Percentiles rank a stretch among this genome's conserved stretches.
Conservation (phyloP, 2,888 invertebrate species). For the Daptonema setosum region DNA sequence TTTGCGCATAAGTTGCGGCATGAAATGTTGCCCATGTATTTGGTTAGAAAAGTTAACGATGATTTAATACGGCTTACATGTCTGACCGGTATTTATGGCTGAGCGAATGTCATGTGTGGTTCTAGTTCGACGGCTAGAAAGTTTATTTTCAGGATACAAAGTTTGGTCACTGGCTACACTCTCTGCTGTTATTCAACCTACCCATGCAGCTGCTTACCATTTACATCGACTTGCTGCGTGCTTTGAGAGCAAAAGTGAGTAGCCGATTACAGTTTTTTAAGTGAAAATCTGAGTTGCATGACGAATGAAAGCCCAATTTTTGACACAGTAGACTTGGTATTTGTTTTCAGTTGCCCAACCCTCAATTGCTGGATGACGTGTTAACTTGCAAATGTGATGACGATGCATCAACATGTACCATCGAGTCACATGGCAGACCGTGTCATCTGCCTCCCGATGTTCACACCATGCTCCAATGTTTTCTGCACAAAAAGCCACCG, state of each 20-base stretch:
- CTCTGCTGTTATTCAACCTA: background rate
- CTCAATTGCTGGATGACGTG: background rate
- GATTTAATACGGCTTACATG: too few species aligned
- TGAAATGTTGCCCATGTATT: too few species aligned
- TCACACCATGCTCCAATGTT: background rate
- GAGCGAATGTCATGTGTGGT: too few species aligned
- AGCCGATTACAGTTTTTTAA: too few species aligned
- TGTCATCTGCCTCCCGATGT: too few species aligned
- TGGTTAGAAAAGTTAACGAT: too few species aligned
- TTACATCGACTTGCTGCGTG: background rate
- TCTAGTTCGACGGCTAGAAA: background rate
- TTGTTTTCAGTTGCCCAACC: background rate
- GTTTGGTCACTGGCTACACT: background rate
- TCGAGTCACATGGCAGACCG: too few species aligned
- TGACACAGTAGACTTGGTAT: too few species aligned
- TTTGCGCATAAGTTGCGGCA: too few species aligned
- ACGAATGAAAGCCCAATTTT: too few species aligned
- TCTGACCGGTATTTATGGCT: too few species aligned
- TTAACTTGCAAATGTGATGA: background rate
- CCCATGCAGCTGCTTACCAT: background rate
- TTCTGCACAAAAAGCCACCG: background rate
- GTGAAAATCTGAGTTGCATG: too few species aligned
- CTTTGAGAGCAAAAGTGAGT: background rate
- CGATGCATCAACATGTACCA: background rate
- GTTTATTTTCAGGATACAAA: background rate